Evolutionary conservation across 2,113 vertebrate species (phyloP).

Genomic region (Scatophagus argus): DNA sequence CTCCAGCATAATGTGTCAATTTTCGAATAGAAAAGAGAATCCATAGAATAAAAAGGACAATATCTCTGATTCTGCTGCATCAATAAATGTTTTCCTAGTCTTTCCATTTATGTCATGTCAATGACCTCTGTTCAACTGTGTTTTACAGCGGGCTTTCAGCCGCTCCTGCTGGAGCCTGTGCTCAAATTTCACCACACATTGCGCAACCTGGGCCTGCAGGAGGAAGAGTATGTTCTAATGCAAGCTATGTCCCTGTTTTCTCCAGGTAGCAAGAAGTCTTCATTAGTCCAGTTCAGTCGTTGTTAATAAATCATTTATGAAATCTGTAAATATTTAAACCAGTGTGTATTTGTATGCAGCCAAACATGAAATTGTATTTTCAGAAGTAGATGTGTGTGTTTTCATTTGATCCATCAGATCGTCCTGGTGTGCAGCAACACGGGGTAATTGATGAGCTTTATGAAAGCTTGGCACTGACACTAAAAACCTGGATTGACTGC

Average conservation of each 20-base stretch:
- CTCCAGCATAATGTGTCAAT: background rate
- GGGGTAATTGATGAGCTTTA: conserved; percentile 47
- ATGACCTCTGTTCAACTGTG: conserved; percentile 12
- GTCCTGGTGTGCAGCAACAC: conserved; percentile 72
- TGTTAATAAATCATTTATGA: conserved; percentile 35
- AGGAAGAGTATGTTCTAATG: conserved; percentile 67
- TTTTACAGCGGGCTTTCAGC: conserved; percentile 85
- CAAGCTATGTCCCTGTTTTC: conserved; percentile 70
- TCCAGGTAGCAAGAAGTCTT: conserved; percentile 51
- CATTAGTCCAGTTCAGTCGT: conserved; percentile 20
- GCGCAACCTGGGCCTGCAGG: conserved; percentile 79
- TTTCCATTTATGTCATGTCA: background rate
- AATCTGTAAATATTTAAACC: conserved; percentile 28
- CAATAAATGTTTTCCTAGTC: background rate
- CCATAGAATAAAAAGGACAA: background rate
- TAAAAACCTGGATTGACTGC: conserved; percentile 68
- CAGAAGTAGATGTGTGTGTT: background rate
- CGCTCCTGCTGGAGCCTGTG: conserved; percentile 84
- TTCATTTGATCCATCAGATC: conserved; percentile 67
- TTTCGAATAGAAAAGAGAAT: background rate
- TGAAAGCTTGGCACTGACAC: conserved; percentile 48
- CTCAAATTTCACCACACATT: conserved; percentile 85
- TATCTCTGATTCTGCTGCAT: background rate
- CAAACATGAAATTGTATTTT: background rate
- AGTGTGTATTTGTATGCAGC: background rate